These are phyloP conservation scores for Lobophora halterata DNA, from an alignment of 2,888 invertebrate species.

Conservation along the genomic window DNA sequence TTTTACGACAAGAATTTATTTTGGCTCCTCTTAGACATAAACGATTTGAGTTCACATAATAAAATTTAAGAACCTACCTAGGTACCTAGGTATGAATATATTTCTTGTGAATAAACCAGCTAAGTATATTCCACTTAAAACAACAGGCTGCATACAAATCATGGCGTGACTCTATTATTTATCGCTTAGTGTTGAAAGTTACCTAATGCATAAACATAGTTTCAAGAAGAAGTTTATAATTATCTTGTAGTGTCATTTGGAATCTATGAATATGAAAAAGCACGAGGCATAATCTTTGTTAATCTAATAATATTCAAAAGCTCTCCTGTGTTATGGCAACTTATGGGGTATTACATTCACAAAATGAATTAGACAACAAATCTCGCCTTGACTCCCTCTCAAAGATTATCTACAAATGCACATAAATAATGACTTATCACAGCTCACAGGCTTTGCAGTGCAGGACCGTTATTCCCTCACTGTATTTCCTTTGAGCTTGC, in stretches of 20 bases:
- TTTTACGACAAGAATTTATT: too few relatives aligned
- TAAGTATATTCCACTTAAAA: constrained; percentile 2
- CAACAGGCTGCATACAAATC: constrained; percentile 38
- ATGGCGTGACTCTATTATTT: constrained; percentile 36
- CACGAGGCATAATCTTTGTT: not conserved
- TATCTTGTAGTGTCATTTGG: constrained; percentile 30
- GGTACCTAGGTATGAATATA: too few relatives aligned
- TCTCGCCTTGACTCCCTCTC: constrained; percentile 2
- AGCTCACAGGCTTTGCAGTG: constrained; percentile 16
- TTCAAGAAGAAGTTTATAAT: constrained; percentile 31
- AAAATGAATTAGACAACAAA: constrained; percentile 8
- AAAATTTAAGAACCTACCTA: too few relatives aligned
- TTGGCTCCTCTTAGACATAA: too few relatives aligned
- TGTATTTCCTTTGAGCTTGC: constrained; percentile 20
- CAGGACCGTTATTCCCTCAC: constrained; percentile 12
- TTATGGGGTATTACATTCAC: constrained; percentile 2
- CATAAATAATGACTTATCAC: constrained; percentile 28
- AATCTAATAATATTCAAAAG: constrained; percentile 6
- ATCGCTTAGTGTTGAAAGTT: constrained; percentile 44
- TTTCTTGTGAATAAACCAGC: constrained; percentile 4
- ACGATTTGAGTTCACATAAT: too few relatives aligned
- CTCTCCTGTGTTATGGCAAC: not conserved
- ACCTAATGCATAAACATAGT: constrained; percentile 42
- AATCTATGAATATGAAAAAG: constrained; percentile 25
- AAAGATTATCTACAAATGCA: constrained; percentile 14